These are phyloP conservation scores for Agrypnus murinus DNA, from an alignment of 2,888 invertebrate species.

Conservation along the genomic window DNA sequence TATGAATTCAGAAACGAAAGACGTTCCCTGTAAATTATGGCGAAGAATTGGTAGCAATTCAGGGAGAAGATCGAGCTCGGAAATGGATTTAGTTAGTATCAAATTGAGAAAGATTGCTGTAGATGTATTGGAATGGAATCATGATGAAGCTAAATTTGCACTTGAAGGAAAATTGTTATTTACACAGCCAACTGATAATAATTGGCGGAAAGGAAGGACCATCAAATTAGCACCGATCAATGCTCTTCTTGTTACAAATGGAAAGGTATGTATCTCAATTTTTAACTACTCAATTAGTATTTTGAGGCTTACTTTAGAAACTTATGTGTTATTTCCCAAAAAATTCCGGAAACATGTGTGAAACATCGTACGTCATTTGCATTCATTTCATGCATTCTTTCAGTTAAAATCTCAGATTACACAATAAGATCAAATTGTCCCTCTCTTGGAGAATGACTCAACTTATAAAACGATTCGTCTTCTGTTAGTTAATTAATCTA, in stretches of 20 bases:
- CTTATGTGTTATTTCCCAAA: too few species aligned
- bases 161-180: constrained; percentile 92
- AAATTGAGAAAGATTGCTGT: constrained; percentile 94
- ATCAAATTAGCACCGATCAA: constrained; percentile 92
- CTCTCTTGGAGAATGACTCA: too few species aligned
- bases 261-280: constrained; percentile 79
- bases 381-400: too few species aligned
- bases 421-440: too few species aligned
- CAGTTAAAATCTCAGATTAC: too few species aligned
- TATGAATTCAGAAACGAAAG: constrained; percentile 95
- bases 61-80: constrained; percentile 83
- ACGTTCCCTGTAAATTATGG: constrained; percentile 93
- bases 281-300: too few species aligned
- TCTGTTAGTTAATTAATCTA: too few species aligned
- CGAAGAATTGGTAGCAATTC: constrained; percentile 88
- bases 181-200: constrained; percentile 92
- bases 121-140: constrained; percentile 95
- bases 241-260: constrained; percentile 92
- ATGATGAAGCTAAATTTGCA: constrained; percentile 92
- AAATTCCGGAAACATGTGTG: too few species aligned
- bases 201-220: constrained; percentile 91
- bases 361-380: too few species aligned
- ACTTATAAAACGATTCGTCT: too few species aligned
- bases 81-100: constrained; percentile 92
- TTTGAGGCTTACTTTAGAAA: too few species aligned